Evolutionary conservation across 53 echinoderm and acorn worm genomes (phyloP).

Genomic region (Antedon mediterranea): DNA sequence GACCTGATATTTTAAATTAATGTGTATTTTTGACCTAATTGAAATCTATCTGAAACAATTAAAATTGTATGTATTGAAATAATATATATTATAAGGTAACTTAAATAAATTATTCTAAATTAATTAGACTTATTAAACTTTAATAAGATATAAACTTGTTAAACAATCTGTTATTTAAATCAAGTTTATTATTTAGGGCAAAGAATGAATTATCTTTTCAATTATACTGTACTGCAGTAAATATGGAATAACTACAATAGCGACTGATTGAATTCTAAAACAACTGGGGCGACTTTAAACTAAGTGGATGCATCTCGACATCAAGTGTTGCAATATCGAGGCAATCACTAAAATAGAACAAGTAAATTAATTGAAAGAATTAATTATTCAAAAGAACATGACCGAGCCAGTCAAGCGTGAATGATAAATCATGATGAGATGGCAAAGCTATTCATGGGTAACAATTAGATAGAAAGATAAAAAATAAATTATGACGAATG

Average conservation of each 20-base stretch:
- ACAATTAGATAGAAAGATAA: no score
- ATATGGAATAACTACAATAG: background rate
- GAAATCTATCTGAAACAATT: no score
- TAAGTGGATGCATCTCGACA: background rate
- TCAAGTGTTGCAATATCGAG: background rate
- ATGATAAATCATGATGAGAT: background rate
- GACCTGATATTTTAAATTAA: no score
- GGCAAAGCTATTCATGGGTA: background rate
- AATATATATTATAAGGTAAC: no score
- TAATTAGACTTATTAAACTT: no score
- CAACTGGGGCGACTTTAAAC: background rate
- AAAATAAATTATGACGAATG: no score
- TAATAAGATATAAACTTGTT: no score
- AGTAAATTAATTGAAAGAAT: conserved; percentile 1
- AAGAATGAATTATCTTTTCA: background rate
- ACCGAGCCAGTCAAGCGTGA: background rate
- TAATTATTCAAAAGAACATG: background rate
- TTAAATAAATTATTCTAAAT: no score
- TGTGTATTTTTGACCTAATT: no score
- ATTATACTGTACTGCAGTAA: background rate
- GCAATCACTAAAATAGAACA: background rate
- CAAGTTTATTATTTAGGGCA: background rate
- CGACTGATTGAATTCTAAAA: background rate
- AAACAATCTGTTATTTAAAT: background rate
- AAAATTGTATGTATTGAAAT: no score